Evolutionary conservation across 2,888 invertebrate species (phyloP), one percentile per base, ranked within the genome.

Genomic region (Leucoma salicis): DNA sequence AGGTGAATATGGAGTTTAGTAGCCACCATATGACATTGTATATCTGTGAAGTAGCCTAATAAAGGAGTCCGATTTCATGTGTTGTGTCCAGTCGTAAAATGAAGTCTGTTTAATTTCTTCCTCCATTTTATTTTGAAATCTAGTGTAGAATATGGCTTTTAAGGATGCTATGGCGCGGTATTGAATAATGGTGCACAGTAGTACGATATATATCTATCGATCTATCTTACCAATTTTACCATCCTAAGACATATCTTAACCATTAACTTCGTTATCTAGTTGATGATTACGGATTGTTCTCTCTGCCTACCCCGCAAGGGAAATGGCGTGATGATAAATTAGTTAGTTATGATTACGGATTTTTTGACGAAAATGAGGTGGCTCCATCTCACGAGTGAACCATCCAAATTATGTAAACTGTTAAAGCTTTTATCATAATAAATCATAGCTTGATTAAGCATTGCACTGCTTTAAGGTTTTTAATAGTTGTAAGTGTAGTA

Each of bases 391-490:
- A 13, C 32, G 21, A 28, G 46, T 41, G 40, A 28, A 31, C 35
- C 33, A 47, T 46, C 44, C 42, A 40, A 28, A 8, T 39, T 46
- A 43, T 49, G 38, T 52, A 46, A 50, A 46, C 49, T 34, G 53
- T 53, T 57, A 57, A 55, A 37, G 46, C 50, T 63, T 57, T 53
- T 52, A 49, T 46, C 47, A 57, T 55, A 53, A 53, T 55, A 65
- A 61, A 63, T 70, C 56, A 66, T 70, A 58, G 74, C 76, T 76
- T 75, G 61, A 74, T 71, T 75, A 72, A 74, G 77, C 78, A 71
- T 71, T 73, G 73, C 75, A 77, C 75, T 74, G 79, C 79, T 78
- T 74, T 61, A 58, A 53, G 71, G 66, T 71, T 70, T 71, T 69
- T 72, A 66, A 70, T 71, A 71, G 66, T 64, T 68, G 67, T 76